A percentile compares a stretch with the other conserved stretches of the same genome.
phyloP scores from a whole-genome alignment of 2,113 vertebrate genomes.

The Struthidea cinerea region DNA sequence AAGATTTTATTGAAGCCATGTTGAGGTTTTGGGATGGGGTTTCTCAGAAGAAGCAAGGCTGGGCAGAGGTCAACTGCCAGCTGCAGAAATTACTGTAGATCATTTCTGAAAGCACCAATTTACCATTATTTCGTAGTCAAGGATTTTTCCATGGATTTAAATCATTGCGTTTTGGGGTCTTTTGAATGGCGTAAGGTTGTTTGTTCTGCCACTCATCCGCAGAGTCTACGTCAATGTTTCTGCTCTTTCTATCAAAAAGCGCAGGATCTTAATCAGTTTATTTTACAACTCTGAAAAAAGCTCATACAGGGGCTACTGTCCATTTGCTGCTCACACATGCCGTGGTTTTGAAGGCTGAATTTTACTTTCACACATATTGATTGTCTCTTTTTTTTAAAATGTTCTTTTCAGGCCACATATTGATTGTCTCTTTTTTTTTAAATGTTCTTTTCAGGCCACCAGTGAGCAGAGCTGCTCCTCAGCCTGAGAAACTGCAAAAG shows the following conservation, averaged over 20 bases:
- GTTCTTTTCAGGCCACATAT: constrained; percentile 76
- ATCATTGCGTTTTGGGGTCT: neutral
- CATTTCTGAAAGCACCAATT: neutral
- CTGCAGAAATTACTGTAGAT: neutral
- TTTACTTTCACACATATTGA: neutral
- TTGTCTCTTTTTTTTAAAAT: neutral
- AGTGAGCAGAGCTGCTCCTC: constrained; percentile 90
- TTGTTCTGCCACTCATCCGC: neutral
- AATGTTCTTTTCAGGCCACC: constrained; percentile 79
- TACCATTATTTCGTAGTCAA: neutral
- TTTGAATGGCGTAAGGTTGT: neutral
- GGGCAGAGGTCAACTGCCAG: neutral
- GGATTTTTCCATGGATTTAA: neutral
- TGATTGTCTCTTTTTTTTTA: neutral
- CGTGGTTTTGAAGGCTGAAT: neutral
- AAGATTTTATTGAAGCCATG: neutral
- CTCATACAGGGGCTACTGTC: neutral
- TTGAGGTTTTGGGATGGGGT: neutral
- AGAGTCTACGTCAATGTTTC: neutral
- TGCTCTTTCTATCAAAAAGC: neutral
- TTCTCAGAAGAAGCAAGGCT: neutral
- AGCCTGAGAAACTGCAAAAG: constrained; percentile 92
- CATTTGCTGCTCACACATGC: neutral
- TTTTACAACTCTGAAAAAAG: neutral
- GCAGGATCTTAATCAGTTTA: neutral